A percentile compares a stretch with the other conserved stretches of the same genome.
phyloP scores from a whole-genome alignment of 2,113 vertebrate genomes.

The Smithornis capensis region DNA sequence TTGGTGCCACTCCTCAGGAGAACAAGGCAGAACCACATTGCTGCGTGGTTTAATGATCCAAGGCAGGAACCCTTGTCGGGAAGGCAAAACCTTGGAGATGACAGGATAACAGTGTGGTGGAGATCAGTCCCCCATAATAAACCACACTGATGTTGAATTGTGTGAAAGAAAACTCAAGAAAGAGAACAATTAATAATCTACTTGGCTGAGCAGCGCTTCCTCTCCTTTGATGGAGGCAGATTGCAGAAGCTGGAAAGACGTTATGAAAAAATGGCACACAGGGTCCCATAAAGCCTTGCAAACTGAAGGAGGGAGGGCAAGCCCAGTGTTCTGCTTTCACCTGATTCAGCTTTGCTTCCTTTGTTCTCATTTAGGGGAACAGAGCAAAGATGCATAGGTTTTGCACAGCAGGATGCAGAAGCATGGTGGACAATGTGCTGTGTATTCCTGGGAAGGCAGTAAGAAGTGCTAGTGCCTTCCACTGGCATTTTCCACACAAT shows the following conservation, averaged over 20 bases:
- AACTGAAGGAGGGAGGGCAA: rapidly evolving
- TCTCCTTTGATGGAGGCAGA: neutral
- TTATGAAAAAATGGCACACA: neutral
- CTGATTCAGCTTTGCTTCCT: neutral
- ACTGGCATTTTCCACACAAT: neutral
- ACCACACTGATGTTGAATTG: neutral
- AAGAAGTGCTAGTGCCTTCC: neutral
- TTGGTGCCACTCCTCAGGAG: neutral
- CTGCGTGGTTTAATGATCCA: neutral
- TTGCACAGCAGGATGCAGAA: neutral
- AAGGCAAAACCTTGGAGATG: neutral
- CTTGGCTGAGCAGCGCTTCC: neutral
- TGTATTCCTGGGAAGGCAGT: neutral
- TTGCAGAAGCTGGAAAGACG: neutral
- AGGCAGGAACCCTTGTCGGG: neutral
- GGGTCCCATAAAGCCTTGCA: neutral
- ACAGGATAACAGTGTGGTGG: rapidly evolving
- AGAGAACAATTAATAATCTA: neutral
- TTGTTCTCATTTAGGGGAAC: neutral
- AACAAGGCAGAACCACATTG: neutral
- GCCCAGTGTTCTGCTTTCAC: neutral
- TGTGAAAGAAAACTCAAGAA: neutral
- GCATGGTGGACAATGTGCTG: rapidly evolving
- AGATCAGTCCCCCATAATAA: neutral
- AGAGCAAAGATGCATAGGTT: neutral